Evolutionary conservation across 2,797 vertebrate genomes (phyloP).

Genomic region (Oceanodroma leucorhoa): DNA sequence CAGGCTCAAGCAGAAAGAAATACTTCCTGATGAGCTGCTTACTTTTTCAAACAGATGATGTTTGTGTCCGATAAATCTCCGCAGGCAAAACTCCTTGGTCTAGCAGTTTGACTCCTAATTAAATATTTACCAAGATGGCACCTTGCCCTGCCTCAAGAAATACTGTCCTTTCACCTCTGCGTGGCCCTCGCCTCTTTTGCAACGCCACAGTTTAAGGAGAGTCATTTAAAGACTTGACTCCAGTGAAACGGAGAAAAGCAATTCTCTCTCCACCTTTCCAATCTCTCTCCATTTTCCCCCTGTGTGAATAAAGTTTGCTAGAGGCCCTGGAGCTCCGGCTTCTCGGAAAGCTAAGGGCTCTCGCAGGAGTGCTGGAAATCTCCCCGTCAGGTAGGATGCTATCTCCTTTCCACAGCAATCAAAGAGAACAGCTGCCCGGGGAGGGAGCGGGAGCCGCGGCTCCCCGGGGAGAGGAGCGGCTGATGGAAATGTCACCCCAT

Average conservation of each 20-base stretch:
- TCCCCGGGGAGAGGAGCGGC: background rate
- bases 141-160: slow-evolving; percentile 23
- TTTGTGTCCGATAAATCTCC: background rate
- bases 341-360: background rate
- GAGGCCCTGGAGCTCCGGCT: background rate
- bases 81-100: background rate
- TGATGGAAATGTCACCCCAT: background rate
- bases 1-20: background rate
- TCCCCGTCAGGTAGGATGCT: background rate
- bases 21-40: background rate
- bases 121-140: slow-evolving; percentile 35
- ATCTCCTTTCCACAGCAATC: background rate
- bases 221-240: slow-evolving; percentile 2
- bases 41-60: background rate
- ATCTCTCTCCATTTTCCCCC: background rate
- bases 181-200: background rate
- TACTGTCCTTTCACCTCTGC: background rate
- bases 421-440: background rate
- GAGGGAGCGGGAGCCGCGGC: background rate
- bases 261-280: background rate
- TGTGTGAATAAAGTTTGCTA: background rate
- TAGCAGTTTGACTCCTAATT: slow-evolving; percentile 41
- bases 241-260: background rate
- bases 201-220: background rate
- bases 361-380: background rate